Evolutionary conservation across 2,113 vertebrate genomes (phyloP).

Genomic region (Donacobius atricapilla): DNA sequence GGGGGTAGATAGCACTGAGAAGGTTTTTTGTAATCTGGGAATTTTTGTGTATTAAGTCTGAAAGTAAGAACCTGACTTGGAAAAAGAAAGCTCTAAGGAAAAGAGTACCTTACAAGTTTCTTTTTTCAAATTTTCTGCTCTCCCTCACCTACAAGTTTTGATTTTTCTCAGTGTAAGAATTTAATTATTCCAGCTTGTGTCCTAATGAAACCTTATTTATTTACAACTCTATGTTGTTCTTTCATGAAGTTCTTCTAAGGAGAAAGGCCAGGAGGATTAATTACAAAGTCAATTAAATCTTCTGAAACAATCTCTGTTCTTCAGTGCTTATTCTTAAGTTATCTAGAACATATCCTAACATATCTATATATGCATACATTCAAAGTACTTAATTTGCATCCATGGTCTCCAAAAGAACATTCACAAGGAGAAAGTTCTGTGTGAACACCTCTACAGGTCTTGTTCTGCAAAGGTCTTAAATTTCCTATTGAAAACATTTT

Average conservation of each 20-base stretch:
- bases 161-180: neutral
- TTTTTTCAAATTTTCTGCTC: neutral
- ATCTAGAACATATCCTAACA: neutral
- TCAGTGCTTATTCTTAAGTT: neutral
- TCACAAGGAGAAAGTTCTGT: neutral
- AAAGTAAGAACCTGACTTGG: neutral
- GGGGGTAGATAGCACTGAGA: fast-evolving
- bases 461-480: neutral
- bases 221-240: neutral
- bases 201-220: neutral
- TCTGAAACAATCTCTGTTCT: neutral
- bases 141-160: neutral
- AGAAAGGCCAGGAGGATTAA: neutral
- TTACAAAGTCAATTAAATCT: neutral
- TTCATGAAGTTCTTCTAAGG: neutral
- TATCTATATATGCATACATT: neutral
- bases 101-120: neutral
- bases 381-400: neutral
- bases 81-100: neutral
- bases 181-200: neutral
- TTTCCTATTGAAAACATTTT: neutral
- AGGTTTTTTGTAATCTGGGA: neutral
- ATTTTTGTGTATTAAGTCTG: neutral
- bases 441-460: neutral
- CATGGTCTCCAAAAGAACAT: neutral